Evolutionary conservation across 1,140 invertebrate genomes (phyloP), one percentile per base, ranked within the genome.

Genomic region (Bombus turneri): DNA sequence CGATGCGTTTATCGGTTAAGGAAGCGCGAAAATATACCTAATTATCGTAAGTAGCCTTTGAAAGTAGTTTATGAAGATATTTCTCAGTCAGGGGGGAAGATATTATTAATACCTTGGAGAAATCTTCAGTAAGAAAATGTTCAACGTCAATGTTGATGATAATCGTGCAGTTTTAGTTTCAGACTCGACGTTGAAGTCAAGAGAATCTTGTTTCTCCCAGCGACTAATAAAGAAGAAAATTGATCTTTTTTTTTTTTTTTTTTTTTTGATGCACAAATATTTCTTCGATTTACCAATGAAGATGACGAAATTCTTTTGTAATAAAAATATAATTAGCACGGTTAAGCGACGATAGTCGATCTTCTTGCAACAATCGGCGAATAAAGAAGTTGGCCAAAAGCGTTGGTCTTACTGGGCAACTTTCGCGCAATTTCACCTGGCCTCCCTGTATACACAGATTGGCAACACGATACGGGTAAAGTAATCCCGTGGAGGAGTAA

Each of bases 401-500:
- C 59, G 28, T 62, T 73, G 64, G 5, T 41, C 43, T 37, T 37
- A 37, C 31, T 37, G 15, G 53, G 34, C 43, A 69, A 47, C 59
- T 80, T 72, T 78, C 53, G 37, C 83, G 68, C 77, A 80, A 72
- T 85, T 85, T 72, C 53, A 79, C 66, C 66, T 12, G 39, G 39
- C 25, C 66, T 80, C 41, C 68, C 41, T 79, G 39, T 80, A 80
- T 59, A 78, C 83, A 85, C 77, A 72, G 77, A 85, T 79, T 72
- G 77, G 83, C 83, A 85, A 85, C 83, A 80, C 68, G 83, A 80
- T 79, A 85, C 77, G 41, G 66, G 83, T 79, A 80, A 85, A 85
- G 83, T 79, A 85, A 85, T 80, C 83, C 77, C 83, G 68, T 64
- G 84, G 79, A 81, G 79, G 69, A 85, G 72, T 81, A 85, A 85